Evolutionary conservation across 2,888 invertebrate species (phyloP), one percentile per base, ranked within the genome.

Genomic region (Hirtodrosophila trivittata): DNA sequence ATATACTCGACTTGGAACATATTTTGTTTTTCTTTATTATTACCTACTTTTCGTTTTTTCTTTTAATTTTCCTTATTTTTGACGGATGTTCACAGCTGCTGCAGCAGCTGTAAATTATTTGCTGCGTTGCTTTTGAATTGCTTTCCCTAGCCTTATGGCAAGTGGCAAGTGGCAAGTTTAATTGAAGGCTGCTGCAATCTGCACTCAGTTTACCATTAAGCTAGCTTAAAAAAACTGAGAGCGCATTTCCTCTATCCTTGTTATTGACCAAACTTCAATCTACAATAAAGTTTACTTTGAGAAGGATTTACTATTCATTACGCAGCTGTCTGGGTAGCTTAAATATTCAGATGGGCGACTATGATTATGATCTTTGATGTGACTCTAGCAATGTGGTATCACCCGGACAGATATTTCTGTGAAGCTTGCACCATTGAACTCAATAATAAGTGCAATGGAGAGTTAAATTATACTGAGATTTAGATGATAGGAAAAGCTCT

Each of bases 111-210:
- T 30, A 35, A 33, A 58, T 49, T 52, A 39, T 51, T 51, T 33
- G 18, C 30, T 8, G 13, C 9, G 10, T 12, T 43, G 26, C 8
- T 18, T 28, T 39, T 12, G 14, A 21, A 10, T 21, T 47, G 35
- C 43, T 7, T 32, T 50, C 4, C 26, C 25, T 55, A 33, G 37
- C 38, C 38, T 74, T 30, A 16, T 37, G 25, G 33, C 43, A 39
- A 52, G 38, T 58, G n/a, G 45, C 32, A 39, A 26, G 14, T n/a
- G 18, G n/a, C 45, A 38, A 37, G 9, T 49, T 45, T 45, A 68
- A 72, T 72, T 82, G 55, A 66, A 75, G 69, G 69, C 26, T 64
- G 45, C n/a, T 37, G 49, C 58, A 69, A 72, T 60, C 47, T 51
- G 51, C 14, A 8, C 2, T 13, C 33, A 33, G 33, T 54, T 54